Base-by-base conservation (phyloP, 30 jellyfish, hydroid and myxozoan genomes). In the Pelagia noctiluca region DNA sequence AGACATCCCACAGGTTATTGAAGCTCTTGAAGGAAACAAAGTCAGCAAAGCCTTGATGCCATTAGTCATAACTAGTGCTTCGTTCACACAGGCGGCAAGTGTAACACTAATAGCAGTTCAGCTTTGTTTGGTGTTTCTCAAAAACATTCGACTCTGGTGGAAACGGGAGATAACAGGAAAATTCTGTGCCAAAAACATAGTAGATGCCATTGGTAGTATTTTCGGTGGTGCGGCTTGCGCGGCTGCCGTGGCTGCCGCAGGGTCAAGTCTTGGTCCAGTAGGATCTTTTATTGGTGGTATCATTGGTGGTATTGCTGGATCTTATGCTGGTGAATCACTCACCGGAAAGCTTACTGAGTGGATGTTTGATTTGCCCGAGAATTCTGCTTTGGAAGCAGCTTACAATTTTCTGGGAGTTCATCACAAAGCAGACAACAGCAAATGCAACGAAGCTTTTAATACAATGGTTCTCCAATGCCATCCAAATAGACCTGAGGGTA, bases 81-180 rank as follows among this genome's bases (percentile, higher is more conserved):
- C n/a, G n/a, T n/a, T n/a, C n/a, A n/a, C n/a, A n/a, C n/a, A n/a
- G n/a, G n/a, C n/a, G n/a, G n/a, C n/a, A n/a, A n/a, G n/a, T n/a
- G 76, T 73, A 1, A 42, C 85, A 18, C 92, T 82, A 11, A 29
- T 87, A 13, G 53, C 63, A 22, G 92, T 82, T 4, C 22, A 31
- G 19, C 71, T 82, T 57, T n/a, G 72, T 18, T 35, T 2, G 31
- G 60, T 38, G 22, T 87, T 48, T 12, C 12, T 48, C 79, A 5
- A 0, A 7, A 42, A 52, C 50, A 82, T 82, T 2, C 24, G 18
- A 28, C 77, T 76, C 33, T 82, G 92, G 92, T 82, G 92, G 92
- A 35, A 34, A 0, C 88, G 92, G 35, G 92, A 82, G 76, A 67
- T 82, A 3, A 35, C 37, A 16, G 92, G 92, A n/a, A 28, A 32